Percentiles rank a stretch among this genome's conserved stretches.
Evolutionary conservation across 2,888 invertebrate species (phyloP).

Genomic region (Drosophila falleni): DNA sequence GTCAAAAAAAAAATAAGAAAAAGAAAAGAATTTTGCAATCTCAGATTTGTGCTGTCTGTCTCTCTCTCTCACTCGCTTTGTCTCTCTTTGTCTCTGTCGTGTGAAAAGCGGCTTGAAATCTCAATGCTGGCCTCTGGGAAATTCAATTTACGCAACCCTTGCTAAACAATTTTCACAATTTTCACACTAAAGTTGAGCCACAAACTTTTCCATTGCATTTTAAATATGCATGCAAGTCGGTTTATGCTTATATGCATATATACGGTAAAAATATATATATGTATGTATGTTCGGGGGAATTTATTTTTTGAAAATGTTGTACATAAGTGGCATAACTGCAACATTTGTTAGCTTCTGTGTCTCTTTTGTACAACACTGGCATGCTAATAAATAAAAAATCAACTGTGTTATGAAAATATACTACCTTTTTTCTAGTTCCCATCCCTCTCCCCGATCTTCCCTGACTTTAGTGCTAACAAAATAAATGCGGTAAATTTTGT

Average conservation of each 20-base stretch:
- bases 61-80: not conserved
- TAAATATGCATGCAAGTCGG: slow-evolving; percentile 64
- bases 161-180: slow-evolving; percentile 59
- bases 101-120: slow-evolving; percentile 22
- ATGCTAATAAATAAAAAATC: slow-evolving; percentile 23
- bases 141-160: slow-evolving; percentile 63
- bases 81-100: not conserved
- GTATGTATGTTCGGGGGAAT: not conserved
- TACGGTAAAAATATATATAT: slow-evolving; percentile 14
- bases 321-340: slow-evolving; percentile 40
- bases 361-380: slow-evolving; percentile 4
- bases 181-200: slow-evolving; percentile 65
- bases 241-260: slow-evolving; percentile 61
- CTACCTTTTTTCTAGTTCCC: not conserved
- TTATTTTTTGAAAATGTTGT: slow-evolving; percentile 1
- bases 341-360: slow-evolving; percentile 2
- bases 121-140: slow-evolving; percentile 51
- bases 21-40: not conserved
- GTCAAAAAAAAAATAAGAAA: not conserved
- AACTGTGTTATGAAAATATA: slow-evolving; percentile 49
- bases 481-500: slow-evolving; percentile 45
- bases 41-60: not conserved
- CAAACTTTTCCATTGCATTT: slow-evolving; percentile 65
- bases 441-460: not conserved
- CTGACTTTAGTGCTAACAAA: slow-evolving; percentile 5